Evolutionary conservation across 2,113 vertebrate genomes (phyloP).

Genomic region (Mobula hypostoma): DNA sequence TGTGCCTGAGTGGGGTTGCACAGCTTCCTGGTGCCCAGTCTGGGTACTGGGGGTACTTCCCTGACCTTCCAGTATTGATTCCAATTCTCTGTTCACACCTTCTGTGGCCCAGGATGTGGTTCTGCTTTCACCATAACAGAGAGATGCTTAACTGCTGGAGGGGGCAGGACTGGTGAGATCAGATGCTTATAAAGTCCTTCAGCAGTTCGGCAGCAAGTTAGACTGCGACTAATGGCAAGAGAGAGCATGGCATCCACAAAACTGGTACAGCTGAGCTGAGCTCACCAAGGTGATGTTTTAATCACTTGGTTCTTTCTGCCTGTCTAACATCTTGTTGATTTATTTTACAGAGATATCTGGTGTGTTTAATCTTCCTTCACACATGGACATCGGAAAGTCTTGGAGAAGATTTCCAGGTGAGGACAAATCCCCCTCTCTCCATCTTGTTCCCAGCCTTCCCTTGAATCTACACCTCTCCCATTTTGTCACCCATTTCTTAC

Average conservation of each 20-base stretch:
- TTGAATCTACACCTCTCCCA: no score
- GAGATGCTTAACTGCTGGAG: not conserved
- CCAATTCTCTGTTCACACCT: no score
- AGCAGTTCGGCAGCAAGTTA: not conserved
- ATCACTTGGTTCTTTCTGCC: not conserved
- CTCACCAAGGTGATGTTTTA: not conserved
- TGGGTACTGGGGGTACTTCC: no score
- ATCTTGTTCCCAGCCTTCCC: not conserved
- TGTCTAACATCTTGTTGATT: rapidly evolving
- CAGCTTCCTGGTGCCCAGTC: no score
- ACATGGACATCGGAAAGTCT: not conserved
- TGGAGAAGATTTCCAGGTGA: conserved; percentile 46
- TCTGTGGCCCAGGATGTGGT: no score
- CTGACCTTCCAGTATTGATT: no score
- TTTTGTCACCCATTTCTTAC: no score
- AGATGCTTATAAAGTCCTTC: not conserved
- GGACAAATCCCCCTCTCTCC: conserved; percentile 9
- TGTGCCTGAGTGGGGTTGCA: no score
- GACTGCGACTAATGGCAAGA: not conserved
- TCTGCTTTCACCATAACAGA: not conserved
- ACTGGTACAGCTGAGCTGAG: not conserved
- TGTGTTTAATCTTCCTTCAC: not conserved
- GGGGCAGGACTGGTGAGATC: not conserved
- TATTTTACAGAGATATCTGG: not conserved
- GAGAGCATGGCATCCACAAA: not conserved